Evolutionary conservation across 2,797 vertebrate genomes (phyloP), one percentile per base, ranked within the genome.

Genomic region (Sebastiscus tertius): DNA sequence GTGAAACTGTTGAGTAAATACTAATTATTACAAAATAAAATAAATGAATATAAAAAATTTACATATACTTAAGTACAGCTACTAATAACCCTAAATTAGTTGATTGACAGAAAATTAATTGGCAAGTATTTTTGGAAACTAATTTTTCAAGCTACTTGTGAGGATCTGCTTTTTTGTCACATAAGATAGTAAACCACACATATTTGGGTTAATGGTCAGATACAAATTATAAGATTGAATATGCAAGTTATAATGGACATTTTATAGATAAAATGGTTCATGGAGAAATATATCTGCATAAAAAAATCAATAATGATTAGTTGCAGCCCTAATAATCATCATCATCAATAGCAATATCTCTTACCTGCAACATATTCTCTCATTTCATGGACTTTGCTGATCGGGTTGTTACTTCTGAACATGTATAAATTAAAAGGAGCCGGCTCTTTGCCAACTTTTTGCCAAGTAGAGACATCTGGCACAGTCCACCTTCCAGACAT

Each of bases 401-500:
- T 97, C 13, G 99, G 99, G 80, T 99, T 99, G 89, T 99, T 99
- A 91, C 98, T 99, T 88, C 97, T 95, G 92, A 99, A 99, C 97
- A 99, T 99, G 87, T 99, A 99, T 34, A 99, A 91, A 91, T 99
- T 99, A 89, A 99, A 99, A 36, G 98, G 99, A 58, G 96, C 94
- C 0, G 98, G 97, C 72, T 99, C 97, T 72, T 96, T 97, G 86
- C 96, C 96, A 65, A 99, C 95, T 65, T 92, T 96, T 80, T 97
- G 97, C 98, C 97, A 99, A n/a, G 96, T 93, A 64, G 97, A 96
- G 77, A 99, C 96, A 90, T 99, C 97, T 2, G 99, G 99, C 31
- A 97, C 93, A 0, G 98, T 99, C 99, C 99, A 99, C 64, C 99
- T 96, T 52, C 97, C 98, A 52, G 98, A 97, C 95, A 99, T 94